Evolutionary conservation across 2,113 vertebrate genomes (phyloP), one percentile per base, ranked within the genome.

Genomic region (Odontophorus gujanensis): DNA sequence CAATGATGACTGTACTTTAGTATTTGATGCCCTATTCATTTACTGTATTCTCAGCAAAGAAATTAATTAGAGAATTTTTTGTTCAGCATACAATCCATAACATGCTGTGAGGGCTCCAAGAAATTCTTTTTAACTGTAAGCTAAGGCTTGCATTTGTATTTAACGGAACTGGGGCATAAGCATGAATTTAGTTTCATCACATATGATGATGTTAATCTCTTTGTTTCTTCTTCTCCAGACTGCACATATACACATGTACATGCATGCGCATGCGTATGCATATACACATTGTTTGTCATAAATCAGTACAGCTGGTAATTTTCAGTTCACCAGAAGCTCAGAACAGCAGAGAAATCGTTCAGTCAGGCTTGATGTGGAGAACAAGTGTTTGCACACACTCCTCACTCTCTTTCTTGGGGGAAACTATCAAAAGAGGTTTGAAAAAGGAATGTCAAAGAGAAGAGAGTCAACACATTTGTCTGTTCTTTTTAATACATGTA

Each of bases 331-430:
- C 79, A 95, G 94, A 94, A 96, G 91, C 82, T 95, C 94, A 96
- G 76, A 96, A 91, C 55, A 96, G 94, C 95, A 95, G 85, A 95
- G 87, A 92, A 96, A 95, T 96, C 92, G 87, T 77, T 97, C 94
- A 91, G 75, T 91, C 95, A 95, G 65, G 87, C 96, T 94, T 96
- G 79, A 95, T 61, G 40, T 32, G 58, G 79, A 95, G 91, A 88
- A 74, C 91, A 93, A 96, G 96, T 86, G 95, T 92, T 93, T 94
- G 94, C 87, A 87, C 76, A 96, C 85, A 91, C 55, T 93, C 67
- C n/a, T 82, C 6, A 0, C 38, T 66, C 73, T 86, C 79, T 82
- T 96, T 88, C 93, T 81, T 74, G 30, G n/a, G 92, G 51, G 30
- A 85, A 85, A 74, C 75, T 63, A 92, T 57, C 57, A 91, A 61